Evolutionary conservation across 1,140 invertebrate genomes (phyloP), one percentile per base, ranked within the genome.

Genomic region (Zaprionus nigranus): DNA sequence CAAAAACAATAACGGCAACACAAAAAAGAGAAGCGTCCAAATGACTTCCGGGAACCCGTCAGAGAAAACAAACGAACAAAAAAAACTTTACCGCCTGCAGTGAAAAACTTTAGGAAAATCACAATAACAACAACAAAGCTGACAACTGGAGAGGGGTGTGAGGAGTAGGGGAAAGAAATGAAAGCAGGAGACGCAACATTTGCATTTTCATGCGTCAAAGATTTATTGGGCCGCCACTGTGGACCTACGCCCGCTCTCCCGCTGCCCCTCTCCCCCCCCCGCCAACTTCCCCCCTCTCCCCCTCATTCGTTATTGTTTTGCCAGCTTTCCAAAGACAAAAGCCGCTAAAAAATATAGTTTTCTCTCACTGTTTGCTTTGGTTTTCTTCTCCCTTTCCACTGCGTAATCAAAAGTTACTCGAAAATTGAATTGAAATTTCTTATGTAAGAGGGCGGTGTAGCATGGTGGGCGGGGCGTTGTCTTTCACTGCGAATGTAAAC

Each of bases 401-500:
- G 62, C 65, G 70, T 78, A 83, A 76, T 83, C 76, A 82, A 82
- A 72, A 57, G 36, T 70, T 61, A 60, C 59, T 67, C 69, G 66
- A 64, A 75, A 87, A 74, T 81, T 88, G 70, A 85, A 75, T 81
- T 81, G 51, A 62, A 84, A 78, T 88, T 68, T 82, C 58, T 74
- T 79, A 79, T 82, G 63, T 68, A 77, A 80, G 51, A 61, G 30
- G 40, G 13, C n/a, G 38, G 38, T 51, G 70, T 5, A 22, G 6
- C 11, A n/a, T 36, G 17, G 62, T 54, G 36, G 70, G 60, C 60
- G 62, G 57, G 76, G 22, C 57, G 6, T n/a, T 12, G 34, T 15
- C 81, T 87, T 87, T 88, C 83, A 75, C 84, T 83, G 36, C 54
- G 70, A 83, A 84, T 75, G 75, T 87, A 87, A 87, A 87, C 84